Evolutionary conservation across 2,888 invertebrate genomes (phyloP).

Genomic region (Acanthosepion pharaonis): DNA sequence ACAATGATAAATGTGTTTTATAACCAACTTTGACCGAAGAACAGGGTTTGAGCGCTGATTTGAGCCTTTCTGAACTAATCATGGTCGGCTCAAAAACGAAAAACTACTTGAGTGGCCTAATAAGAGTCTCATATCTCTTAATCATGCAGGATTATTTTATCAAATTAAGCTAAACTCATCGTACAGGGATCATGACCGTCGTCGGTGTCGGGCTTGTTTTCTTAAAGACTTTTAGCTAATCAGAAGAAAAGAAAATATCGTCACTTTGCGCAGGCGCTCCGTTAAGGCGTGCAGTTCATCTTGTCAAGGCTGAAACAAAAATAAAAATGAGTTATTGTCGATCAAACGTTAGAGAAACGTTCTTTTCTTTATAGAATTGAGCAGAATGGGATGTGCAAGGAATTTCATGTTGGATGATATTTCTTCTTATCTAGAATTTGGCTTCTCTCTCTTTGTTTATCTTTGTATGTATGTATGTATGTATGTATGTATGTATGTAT

Average conservation of each 20-base stretch:
- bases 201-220: neutral
- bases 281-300: no score
- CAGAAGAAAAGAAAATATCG: neutral
- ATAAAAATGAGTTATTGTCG: no score
- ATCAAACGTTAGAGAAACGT: no score
- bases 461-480: no score
- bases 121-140: neutral
- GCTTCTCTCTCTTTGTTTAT: no score
- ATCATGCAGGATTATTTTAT: neutral
- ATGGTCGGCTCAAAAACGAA: neutral
- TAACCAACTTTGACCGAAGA: neutral
- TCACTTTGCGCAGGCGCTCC: no score
- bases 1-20: conserved; percentile 1
- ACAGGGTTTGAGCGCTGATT: conserved; percentile 9
- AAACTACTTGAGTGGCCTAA: neutral
- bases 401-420: no score
- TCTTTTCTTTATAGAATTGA: no score
- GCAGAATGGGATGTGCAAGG: no score
- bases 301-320: no score
- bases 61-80: conserved; percentile 33
- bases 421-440: no score
- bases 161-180: neutral
- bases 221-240: neutral
- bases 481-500: no score
- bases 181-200: neutral